These are phyloP conservation scores for Neria commutata DNA, from an alignment of 2,888 invertebrate genomes.

Conservation along the genomic window DNA sequence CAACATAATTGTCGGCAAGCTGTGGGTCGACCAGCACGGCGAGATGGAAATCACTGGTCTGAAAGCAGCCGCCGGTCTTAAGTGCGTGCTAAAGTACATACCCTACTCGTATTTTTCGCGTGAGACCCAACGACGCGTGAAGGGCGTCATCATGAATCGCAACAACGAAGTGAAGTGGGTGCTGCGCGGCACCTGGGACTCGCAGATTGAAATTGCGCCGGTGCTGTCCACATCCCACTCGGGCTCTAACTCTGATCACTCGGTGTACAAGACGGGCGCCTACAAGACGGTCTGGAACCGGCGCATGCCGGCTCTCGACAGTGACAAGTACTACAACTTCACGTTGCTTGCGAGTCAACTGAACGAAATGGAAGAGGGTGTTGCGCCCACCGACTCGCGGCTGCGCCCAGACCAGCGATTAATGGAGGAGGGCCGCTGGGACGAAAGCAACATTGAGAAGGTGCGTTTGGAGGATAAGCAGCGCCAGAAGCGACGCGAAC, in stretches of 20 bases:
- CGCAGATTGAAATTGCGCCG: conserved; percentile 90
- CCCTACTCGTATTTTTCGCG: conserved; percentile 99
- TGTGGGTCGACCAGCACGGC: conserved; percentile 99
- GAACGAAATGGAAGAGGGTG: conserved; percentile 90
- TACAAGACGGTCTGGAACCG: conserved; percentile 88
- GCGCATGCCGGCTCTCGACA: conserved; percentile 72
- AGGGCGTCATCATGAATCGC: conserved; percentile 78
- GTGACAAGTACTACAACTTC: conserved; percentile 88
- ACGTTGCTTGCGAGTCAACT: conserved; percentile 94
- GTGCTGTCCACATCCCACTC: conserved; percentile 75
- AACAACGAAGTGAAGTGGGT: conserved; percentile 77
- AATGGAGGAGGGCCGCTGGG: conserved; percentile 95
- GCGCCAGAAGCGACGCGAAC: conserved; percentile 75
- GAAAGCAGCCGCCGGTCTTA: conserved; percentile 87
- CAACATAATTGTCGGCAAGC: conserved; percentile 98
- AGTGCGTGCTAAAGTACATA: conserved; percentile 95
- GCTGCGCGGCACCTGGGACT: conserved; percentile 91
- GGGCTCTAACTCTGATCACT: conserved; percentile 77
- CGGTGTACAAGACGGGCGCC: conserved; percentile 91
- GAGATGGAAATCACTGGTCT: conserved; percentile 94
- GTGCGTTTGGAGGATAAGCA: conserved; percentile 94
- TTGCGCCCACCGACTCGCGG: conserved; percentile 95
- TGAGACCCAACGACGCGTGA: conserved; percentile 91
- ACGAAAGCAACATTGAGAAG: conserved; percentile 87
- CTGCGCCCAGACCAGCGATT: conserved; percentile 94